Evolutionary conservation across 2,113 vertebrate genomes (phyloP).

Genomic region (Propithecus coquereli): DNA sequence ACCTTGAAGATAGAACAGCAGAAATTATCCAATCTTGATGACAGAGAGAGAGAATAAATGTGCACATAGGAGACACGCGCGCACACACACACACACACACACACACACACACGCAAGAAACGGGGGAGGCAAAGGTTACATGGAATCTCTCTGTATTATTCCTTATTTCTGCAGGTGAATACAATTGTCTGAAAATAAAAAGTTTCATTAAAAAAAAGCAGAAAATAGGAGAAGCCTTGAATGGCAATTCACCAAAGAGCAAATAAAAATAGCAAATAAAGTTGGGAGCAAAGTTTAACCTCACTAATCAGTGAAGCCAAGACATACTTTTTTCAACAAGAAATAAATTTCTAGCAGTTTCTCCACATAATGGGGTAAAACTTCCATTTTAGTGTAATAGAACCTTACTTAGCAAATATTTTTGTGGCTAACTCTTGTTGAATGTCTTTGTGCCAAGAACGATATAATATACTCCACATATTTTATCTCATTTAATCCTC

Average conservation of each 20-base stretch:
- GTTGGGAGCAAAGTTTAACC: background rate
- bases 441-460: background rate
- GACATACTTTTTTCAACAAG: background rate
- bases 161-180: background rate
- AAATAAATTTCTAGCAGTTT: background rate
- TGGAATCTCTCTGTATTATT: background rate
- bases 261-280: conserved; percentile 7
- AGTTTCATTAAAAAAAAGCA: background rate
- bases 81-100: accelerated
- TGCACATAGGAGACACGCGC: too few relatives aligned
- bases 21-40: background rate
- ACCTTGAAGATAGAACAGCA: background rate
- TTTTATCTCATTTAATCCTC: background rate
- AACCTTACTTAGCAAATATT: background rate
- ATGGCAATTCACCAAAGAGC: background rate
- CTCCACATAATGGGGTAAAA: background rate
- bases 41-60: background rate
- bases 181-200: conserved; percentile 17
- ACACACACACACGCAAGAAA: background rate
- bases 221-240: background rate
- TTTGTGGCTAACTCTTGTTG: background rate
- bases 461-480: too few relatives aligned
- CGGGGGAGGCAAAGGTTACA: background rate
- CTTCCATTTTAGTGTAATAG: background rate
- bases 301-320: background rate